Conservation (phyloP, 1,140 invertebrate species). For the Battus philenor region DNA sequence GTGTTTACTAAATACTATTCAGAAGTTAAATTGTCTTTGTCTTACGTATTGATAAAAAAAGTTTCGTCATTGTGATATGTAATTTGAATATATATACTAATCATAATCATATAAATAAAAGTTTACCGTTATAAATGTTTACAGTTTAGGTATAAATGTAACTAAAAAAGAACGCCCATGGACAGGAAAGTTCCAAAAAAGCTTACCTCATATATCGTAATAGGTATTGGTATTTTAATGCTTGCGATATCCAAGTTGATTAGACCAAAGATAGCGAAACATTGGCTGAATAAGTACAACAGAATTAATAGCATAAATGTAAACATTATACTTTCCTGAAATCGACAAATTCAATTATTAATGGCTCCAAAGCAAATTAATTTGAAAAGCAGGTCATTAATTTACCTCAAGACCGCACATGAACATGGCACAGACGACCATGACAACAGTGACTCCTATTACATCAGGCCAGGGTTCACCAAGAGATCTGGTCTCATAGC, state of each 20-base stretch:
- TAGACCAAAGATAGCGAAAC: slow-evolving; percentile 61
- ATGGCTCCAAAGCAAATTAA: too few relatives aligned
- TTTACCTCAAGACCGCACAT: slow-evolving; percentile 82
- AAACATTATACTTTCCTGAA: slow-evolving; percentile 70
- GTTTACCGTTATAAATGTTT: too few relatives aligned
- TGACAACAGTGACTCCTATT: slow-evolving; percentile 80
- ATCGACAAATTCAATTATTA: too few relatives aligned
- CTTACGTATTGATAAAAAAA: too few relatives aligned
- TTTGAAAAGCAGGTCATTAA: too few relatives aligned
- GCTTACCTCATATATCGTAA: slow-evolving; percentile 60
- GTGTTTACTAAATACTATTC: too few relatives aligned
- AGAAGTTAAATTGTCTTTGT: too few relatives aligned
- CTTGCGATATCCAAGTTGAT: slow-evolving; percentile 65
- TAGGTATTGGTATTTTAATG: slow-evolving; percentile 60
- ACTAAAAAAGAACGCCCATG: too few relatives aligned
- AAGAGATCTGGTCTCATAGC: slow-evolving; percentile 74
- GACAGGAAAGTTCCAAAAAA: slow-evolving; percentile 1
- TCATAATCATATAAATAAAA: too few relatives aligned
- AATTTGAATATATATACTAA: too few relatives aligned
- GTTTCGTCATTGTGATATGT: too few relatives aligned
- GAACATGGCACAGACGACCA: slow-evolving; percentile 81
- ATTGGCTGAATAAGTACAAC: slow-evolving; percentile 63
- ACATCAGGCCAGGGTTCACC: slow-evolving; percentile 83
- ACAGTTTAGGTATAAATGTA: not conserved
- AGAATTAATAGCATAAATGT: slow-evolving; percentile 59